Evolutionary conservation across 1,140 invertebrate species (phyloP).

Genomic region (Paralvinella palmiformis): DNA sequence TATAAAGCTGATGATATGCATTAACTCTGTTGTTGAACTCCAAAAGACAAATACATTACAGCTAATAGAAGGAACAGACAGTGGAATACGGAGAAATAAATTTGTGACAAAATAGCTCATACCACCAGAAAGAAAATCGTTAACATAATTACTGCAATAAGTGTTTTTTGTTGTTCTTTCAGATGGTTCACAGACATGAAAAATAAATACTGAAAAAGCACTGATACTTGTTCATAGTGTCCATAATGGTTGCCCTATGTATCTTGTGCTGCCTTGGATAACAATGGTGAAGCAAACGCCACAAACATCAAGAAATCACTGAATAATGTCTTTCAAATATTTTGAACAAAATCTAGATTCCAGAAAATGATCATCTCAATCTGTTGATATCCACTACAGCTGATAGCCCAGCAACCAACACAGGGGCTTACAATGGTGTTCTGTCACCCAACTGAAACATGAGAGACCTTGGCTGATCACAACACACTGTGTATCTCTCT

Average conservation of each 20-base stretch:
- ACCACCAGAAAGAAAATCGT: constrained; percentile 1
- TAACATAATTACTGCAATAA: background rate
- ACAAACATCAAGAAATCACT: background rate
- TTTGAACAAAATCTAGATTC: background rate
- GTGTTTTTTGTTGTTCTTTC: constrained; percentile 3
- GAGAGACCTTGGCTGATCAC: background rate
- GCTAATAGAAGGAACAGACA: constrained; percentile 5
- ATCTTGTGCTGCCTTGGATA: constrained; percentile 5
- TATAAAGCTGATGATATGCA: background rate
- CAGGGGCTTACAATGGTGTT: constrained; percentile 13
- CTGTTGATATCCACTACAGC: background rate
- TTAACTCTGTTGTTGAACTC: constrained; percentile 13
- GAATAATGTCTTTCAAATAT: background rate
- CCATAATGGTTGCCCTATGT: background rate
- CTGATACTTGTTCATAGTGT: background rate
- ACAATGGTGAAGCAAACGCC: background rate
- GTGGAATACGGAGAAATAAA: background rate
- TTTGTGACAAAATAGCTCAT: constrained; percentile 6
- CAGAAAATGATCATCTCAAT: background rate
- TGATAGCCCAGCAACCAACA: constrained; percentile 7
- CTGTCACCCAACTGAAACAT: constrained; percentile 1
- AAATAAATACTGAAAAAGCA: constrained; percentile 5
- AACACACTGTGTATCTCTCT: constrained; percentile 2
- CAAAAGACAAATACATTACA: constrained; percentile 13
- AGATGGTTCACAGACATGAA: constrained; percentile 9